phyloP scores from a whole-genome alignment of 2,113 vertebrate genomes.

The Cephalopholis sonnerati region DNA sequence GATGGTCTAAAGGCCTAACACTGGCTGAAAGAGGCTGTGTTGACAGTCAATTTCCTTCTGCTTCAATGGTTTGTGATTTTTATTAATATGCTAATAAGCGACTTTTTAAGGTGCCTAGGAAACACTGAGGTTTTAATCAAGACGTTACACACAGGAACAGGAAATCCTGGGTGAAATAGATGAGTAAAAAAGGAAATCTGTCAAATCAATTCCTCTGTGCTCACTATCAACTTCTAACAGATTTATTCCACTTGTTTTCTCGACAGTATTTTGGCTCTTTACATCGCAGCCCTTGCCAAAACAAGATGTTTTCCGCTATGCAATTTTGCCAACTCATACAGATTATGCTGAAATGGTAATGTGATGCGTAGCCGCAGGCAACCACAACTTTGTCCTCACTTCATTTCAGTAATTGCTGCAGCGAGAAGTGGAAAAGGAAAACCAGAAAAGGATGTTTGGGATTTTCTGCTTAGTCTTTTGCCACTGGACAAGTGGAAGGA shows the following conservation, averaged over 20 bases:
- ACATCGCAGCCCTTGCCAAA: background rate
- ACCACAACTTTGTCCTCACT: background rate
- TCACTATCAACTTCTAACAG: background rate
- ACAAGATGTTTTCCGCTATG: background rate
- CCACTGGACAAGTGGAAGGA: background rate
- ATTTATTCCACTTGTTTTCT: slow-evolving; percentile 12
- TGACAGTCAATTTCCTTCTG: slow-evolving; percentile 4
- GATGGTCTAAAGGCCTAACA: slow-evolving; percentile 14
- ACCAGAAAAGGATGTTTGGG: background rate
- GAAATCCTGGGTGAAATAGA: background rate
- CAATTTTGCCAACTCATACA: background rate
- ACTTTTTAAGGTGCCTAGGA: background rate
- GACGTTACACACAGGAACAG: background rate
- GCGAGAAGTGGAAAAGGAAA: background rate
- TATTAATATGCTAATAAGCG: slow-evolving; percentile 22
- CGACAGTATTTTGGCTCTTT: background rate
- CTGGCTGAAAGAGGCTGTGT: background rate
- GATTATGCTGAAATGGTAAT: background rate
- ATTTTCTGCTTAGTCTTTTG: background rate
- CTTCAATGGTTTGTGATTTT: slow-evolving; percentile 8
- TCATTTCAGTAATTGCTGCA: background rate
- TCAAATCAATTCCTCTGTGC: background rate
- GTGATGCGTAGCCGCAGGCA: background rate
- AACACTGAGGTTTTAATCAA: slow-evolving; percentile 6
- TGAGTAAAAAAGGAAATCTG: background rate